Evolutionary conservation across 2,113 vertebrate species (phyloP).

Genomic region (Psammodynastes pulverulentus): DNA sequence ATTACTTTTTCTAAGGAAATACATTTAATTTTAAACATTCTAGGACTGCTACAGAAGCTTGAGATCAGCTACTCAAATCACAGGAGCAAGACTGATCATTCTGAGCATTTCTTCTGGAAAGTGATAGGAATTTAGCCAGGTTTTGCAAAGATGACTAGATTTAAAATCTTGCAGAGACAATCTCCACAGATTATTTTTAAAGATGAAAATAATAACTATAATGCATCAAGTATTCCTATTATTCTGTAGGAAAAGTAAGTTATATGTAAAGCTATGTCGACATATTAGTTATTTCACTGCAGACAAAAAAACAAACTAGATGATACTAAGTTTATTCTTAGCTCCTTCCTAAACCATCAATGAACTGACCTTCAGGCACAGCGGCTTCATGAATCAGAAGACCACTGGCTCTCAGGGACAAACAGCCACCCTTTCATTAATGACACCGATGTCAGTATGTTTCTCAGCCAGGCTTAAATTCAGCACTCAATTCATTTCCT

Average conservation of each 20-base stretch:
- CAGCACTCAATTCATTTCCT: conserved; percentile 77
- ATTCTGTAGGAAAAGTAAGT: conserved; percentile 33
- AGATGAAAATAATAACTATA: conserved; percentile 31
- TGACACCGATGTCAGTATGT: conserved; percentile 83
- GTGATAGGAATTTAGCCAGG: conserved; percentile 29
- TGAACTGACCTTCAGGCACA: conserved; percentile 82
- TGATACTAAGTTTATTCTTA: conserved; percentile 53
- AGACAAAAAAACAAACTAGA: conserved; percentile 57
- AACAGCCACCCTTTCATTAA: conserved; percentile 75
- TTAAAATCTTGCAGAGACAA: conserved; percentile 36
- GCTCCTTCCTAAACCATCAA: conserved; percentile 71
- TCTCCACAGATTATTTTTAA: conserved; percentile 34
- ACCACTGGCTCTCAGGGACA: conserved; percentile 76
- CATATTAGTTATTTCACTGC: conserved; percentile 52
- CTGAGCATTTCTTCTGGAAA: conserved; percentile 16
- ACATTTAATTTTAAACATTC: neutral
- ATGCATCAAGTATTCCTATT: conserved; percentile 38
- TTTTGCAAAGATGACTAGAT: conserved; percentile 22
- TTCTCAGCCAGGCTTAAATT: conserved; percentile 95
- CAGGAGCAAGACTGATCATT: neutral
- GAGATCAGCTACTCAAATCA: neutral
- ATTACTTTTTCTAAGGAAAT: neutral
- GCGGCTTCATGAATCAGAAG: conserved; percentile 76
- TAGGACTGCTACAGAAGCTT: neutral
- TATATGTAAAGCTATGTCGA: conserved; percentile 42